phyloP scores from a whole-genome alignment of 2,888 invertebrate genomes.

The Drosophila pseudotakahashii region DNA sequence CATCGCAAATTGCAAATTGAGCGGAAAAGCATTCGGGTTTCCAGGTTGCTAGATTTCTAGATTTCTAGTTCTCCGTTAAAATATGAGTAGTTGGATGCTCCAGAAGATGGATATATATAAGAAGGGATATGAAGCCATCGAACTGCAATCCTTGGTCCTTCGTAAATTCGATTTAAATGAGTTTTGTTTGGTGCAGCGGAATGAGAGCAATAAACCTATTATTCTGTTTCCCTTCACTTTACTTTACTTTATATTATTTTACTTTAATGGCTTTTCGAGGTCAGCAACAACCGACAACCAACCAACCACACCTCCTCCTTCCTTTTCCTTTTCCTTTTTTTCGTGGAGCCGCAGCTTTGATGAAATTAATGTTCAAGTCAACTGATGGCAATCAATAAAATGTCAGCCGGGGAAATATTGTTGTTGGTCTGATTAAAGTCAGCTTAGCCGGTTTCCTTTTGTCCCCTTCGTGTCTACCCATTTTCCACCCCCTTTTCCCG shows the following conservation, averaged over 20 bases:
- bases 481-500: background rate
- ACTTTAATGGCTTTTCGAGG: slow-evolving; percentile 22
- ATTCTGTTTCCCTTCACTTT: slow-evolving; percentile 1
- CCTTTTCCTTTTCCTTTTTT: background rate
- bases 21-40: slow-evolving; percentile 43
- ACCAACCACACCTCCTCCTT: no score
- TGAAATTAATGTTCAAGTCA: slow-evolving; percentile 59
- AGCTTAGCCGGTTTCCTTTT: slow-evolving; percentile 9
- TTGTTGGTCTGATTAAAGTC: slow-evolving; percentile 55
- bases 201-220: background rate
- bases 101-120: no score
- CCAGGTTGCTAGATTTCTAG: no score
- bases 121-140: background rate
- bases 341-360: slow-evolving; percentile 9
- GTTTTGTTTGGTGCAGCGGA: slow-evolving; percentile 4
- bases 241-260: background rate
- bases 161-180: slow-evolving; percentile 25
- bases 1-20: slow-evolving; percentile 58
- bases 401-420: slow-evolving; percentile 54
- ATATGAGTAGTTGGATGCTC: slow-evolving; percentile 38
- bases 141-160: background rate
- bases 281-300: slow-evolving; percentile 1
- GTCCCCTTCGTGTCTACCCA: background rate
- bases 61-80: slow-evolving; percentile 22
- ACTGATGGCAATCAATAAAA: slow-evolving; percentile 61